Conservation (phyloP, 2,888 invertebrate genomes). For the Nephrotoma flavescens region DNA sequence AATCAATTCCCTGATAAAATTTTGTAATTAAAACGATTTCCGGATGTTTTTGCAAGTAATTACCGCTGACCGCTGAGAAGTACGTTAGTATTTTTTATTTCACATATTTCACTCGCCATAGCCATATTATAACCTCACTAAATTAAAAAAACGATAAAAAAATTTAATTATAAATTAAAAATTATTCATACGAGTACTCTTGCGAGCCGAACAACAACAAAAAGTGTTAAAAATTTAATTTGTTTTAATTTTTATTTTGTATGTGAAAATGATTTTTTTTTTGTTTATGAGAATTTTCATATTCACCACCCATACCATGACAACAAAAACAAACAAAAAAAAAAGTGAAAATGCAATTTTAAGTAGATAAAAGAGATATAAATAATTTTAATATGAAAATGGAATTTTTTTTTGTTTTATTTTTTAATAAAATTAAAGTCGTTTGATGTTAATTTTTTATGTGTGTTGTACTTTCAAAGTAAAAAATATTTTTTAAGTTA, state of each 20-base stretch:
- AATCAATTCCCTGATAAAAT: neutral
- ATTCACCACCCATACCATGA: neutral
- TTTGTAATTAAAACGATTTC: neutral
- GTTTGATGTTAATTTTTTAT: neutral
- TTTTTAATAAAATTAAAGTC: neutral
- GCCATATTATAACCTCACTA: neutral
- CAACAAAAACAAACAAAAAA: neutral
- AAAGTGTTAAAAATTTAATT: neutral
- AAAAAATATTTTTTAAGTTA: neutral
- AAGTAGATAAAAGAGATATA: neutral
- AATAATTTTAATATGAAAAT: neutral
- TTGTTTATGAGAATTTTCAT: neutral
- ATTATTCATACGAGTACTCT: no score
- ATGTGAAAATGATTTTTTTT: neutral
- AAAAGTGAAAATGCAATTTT: neutral
- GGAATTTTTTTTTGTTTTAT: neutral
- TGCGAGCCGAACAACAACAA: neutral
- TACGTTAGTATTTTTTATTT: neutral
- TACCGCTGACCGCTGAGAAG: neutral
- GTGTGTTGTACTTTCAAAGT: neutral
- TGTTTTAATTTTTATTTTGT: neutral
- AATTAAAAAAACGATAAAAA: neutral
- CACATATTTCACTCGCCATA: neutral
- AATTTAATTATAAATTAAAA: neutral
- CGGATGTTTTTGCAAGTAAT: neutral